Evolutionary conservation across 2,888 invertebrate genomes (phyloP).

Genomic region (Neoascia interrupta): DNA sequence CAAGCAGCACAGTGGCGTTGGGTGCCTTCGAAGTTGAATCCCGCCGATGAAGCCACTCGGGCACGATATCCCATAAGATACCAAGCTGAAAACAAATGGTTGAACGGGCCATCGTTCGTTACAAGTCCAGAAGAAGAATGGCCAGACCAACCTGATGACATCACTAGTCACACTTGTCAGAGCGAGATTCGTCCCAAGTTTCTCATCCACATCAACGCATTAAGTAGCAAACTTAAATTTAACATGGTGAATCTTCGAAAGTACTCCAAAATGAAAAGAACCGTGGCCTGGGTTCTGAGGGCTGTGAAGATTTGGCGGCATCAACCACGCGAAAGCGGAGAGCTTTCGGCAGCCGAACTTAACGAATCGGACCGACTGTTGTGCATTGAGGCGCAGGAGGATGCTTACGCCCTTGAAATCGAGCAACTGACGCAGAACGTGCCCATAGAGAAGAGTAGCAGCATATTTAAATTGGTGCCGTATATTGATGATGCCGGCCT

Average conservation of each 20-base stretch:
- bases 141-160: background rate
- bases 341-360: background rate
- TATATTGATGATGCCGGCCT: constrained; percentile 1
- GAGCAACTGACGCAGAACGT: background rate
- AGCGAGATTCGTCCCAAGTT: background rate
- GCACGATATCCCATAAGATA: background rate
- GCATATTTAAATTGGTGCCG: background rate
- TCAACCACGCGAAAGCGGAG: background rate
- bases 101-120: constrained; percentile 22
- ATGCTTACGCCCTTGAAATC: background rate
- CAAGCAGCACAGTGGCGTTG: constrained; percentile 31
- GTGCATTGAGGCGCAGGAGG: background rate
- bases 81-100: constrained; percentile 15
- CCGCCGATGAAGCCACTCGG: constrained; percentile 54
- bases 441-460: background rate
- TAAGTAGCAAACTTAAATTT: too few species aligned
- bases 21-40: constrained; percentile 35
- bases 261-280: constrained; percentile 1
- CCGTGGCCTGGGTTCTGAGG: background rate
- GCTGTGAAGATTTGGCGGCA: background rate
- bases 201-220: background rate
- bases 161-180: background rate
- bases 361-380: background rate
- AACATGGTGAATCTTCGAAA: too few species aligned
- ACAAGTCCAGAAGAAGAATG: background rate